phyloP scores from a whole-genome alignment of 2,113 vertebrate genomes.

The Grammomys surdaster region DNA sequence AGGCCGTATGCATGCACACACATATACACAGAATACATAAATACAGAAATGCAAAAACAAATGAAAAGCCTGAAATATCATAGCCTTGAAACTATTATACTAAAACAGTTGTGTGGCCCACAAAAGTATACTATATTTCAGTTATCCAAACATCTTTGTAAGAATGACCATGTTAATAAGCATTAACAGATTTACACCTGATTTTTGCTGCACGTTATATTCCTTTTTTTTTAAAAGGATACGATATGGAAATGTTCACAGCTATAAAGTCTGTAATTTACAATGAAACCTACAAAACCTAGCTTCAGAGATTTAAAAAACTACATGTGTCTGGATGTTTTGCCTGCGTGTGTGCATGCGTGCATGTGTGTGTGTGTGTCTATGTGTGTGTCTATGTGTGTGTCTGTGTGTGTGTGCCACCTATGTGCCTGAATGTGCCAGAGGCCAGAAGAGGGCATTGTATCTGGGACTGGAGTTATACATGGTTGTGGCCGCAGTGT shows the following conservation, averaged over 20 bases:
- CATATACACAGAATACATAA: not conserved
- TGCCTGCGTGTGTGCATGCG: not conserved
- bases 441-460: not conserved
- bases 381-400: too few species aligned
- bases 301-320: not conserved
- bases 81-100: slow-evolving; percentile 24
- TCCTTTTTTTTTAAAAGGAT: not conserved
- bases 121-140: not conserved
- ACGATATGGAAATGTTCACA: not conserved
- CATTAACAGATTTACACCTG: not conserved
- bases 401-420: not conserved
- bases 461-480: not conserved
- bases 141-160: not conserved
- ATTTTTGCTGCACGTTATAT: not conserved
- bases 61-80: not conserved
- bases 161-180: not conserved
- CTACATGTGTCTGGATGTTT: not conserved
- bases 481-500: not conserved
- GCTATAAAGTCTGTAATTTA: not conserved
- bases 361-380: not conserved
- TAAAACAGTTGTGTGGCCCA: not conserved
- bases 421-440: not conserved
- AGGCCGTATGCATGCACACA: too few species aligned
- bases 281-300: not conserved
- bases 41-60: not conserved